Base-by-base conservation (phyloP, 2,888 invertebrate genomes). In the Hofmannophila pseudospretella region DNA sequence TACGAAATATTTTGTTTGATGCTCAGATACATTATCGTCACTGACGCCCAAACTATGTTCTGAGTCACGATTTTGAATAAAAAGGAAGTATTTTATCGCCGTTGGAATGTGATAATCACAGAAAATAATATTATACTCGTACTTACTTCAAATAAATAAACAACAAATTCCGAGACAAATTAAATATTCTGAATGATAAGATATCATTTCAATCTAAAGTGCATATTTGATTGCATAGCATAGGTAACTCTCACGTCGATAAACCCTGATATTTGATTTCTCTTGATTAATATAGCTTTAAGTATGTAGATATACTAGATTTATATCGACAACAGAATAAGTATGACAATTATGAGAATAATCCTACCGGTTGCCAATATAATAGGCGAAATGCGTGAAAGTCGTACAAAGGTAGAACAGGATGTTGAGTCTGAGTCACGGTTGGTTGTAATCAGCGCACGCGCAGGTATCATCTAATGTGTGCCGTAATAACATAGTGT, bases 401-500 rank as follows among this genome's bases (percentile, higher is more conserved):
- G 84, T 77, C 54, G 54, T 49, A 64, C 58, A 58, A 73, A 70
- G 63, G 66, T n/a, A 27, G 65, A 82, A 76, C 82, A 81, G 84
- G 84, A 84, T 84, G 69, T 71, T 44, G 50, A 40, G 58, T 40
- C 43, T 78, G 78, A 80, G 63, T 81, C 78, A 81, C 53, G 47
- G 52, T 49, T 55, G 48, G 65, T 60, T 61, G 71, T 67, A 71
- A 68, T 69, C 74, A 60, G 63, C 73, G 75, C 78, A 68, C 74
- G 77, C 80, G 76, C 42, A 78, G 79, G 82, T 79, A 79, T 61
- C 35, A 63, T 74, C 73, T 63, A 69, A 59, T 51, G 57, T 52
- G 47, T 62, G 63, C 61, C 49, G 60, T 67, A 67, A 66, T 62
- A 67, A 60, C 58, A 61, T 53, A 55, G 54, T 57, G 49, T 52